Evolutionary conservation across 2,113 vertebrate species (phyloP).

Genomic region (Spermophilus dauricus): DNA sequence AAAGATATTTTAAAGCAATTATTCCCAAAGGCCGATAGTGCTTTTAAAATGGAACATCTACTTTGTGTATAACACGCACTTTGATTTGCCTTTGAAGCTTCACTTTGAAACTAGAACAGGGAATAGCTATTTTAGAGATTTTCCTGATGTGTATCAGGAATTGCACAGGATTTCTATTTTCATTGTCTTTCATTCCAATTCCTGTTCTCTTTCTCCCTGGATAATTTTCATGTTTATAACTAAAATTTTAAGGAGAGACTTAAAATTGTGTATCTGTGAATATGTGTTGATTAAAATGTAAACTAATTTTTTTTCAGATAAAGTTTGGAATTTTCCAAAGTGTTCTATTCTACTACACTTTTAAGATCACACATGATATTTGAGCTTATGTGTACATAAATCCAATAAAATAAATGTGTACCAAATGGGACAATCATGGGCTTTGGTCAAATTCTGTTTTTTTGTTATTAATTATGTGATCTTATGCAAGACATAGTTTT

Average conservation of each 20-base stretch:
- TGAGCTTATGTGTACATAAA: background rate
- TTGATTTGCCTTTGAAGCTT: constrained; percentile 36
- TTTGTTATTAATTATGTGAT: background rate
- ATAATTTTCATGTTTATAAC: constrained; percentile 40
- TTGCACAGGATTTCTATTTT: background rate
- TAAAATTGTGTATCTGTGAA: background rate
- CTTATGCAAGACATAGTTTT: background rate
- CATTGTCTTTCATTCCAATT: constrained; percentile 25
- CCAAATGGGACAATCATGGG: background rate
- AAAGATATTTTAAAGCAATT: constrained; percentile 44
- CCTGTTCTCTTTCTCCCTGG: constrained; percentile 16
- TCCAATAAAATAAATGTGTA: background rate
- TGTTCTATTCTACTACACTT: background rate
- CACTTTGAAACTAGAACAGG: constrained; percentile 8
- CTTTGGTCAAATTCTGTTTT: background rate
- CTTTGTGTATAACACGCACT: background rate
- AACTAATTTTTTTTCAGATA: constrained; percentile 4
- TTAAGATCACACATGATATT: background rate
- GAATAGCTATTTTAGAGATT: background rate
- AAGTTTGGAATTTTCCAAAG: constrained; percentile 29
- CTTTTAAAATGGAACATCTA: constrained; percentile 39
- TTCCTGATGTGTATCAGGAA: constrained; percentile 30
- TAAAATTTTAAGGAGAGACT: constrained; percentile 51
- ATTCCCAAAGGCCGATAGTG: background rate
- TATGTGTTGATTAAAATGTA: constrained; percentile 29